Evolutionary conservation across 2,888 invertebrate species (phyloP), one percentile per base, ranked within the genome.

Genomic region (Anoplius nigerrimus): DNA sequence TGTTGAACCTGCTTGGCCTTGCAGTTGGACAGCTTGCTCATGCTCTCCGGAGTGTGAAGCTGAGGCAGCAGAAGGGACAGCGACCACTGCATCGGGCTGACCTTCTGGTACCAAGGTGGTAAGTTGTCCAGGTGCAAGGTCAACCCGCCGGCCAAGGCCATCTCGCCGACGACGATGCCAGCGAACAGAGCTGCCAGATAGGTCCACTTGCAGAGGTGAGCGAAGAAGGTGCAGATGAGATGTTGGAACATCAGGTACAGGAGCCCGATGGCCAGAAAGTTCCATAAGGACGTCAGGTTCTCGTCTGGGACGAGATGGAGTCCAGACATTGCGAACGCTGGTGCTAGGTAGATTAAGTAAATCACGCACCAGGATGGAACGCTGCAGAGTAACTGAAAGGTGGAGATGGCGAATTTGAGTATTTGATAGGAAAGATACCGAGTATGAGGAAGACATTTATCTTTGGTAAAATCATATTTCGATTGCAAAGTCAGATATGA

Each of bases 311-410:
- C 80, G 2, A 85, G 92, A 81, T 96, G 95, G 0, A 96, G 89
- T 0, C 96, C 96, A 24, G 94, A 93, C 96, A 97, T 96, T 18
- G 95, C 95, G 86, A 95, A 96, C 53, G 96, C 95, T 16, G 98
- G 98, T 67, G 97, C 93, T 61, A 97, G 87, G 86, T 95, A 97
- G 2, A 95, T 95, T 76, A 96, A 84, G 92, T 96, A 96, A 56
- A 97, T 93, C 74, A 95, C 91, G 58, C 93, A 90, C 62, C 95
- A 94, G 0, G 96, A 94, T 84, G 95, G 93, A 34, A 97, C 84
- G 79, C 95, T 95, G 80, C 95, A 91, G 59, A 96, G 89, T 83
- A 94, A 92, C 97, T 97, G 90, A 69, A 90, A 85, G 21, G 6
- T 6, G 11, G 8, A 6, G 34, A 34, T 11, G 24, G 2, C 2